Evolutionary conservation across 2,888 invertebrate genomes (phyloP).

Genomic region (Cyclophora albipunctata): DNA sequence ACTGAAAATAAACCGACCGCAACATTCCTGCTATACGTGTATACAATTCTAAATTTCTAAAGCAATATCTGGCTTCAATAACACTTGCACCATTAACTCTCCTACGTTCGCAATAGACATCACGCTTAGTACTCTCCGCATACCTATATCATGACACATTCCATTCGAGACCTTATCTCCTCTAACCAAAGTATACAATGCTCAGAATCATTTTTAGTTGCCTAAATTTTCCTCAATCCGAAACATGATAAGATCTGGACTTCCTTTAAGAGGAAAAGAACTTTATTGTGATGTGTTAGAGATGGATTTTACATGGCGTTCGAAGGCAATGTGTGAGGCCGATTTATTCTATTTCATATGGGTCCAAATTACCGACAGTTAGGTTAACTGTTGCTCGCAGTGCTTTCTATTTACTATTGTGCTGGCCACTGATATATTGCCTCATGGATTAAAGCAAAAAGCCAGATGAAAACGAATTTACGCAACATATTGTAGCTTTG

Average conservation of each 20-base stretch:
- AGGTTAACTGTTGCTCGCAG: constrained; percentile 61
- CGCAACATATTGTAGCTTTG: constrained; percentile 8
- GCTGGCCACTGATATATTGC: constrained; percentile 49
- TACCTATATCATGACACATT: constrained; percentile 14
- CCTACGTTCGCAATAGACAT: constrained; percentile 49
- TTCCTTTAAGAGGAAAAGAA: neutral
- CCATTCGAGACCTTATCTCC: constrained; percentile 28
- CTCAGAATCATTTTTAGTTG: neutral
- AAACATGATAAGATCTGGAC: constrained; percentile 4
- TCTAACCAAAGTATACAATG: constrained; percentile 27
- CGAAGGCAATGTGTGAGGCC: constrained; percentile 25
- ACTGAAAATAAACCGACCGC: constrained; percentile 22
- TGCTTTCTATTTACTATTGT: constrained; percentile 57
- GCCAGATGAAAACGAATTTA: constrained; percentile 21
- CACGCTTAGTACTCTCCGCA: constrained; percentile 36
- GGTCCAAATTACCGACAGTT: constrained; percentile 62
- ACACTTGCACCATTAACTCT: constrained; percentile 66
- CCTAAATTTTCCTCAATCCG: constrained; percentile 5
- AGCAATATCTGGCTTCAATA: constrained; percentile 65
- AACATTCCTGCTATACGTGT: constrained; percentile 19
- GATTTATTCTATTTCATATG: constrained; percentile 59
- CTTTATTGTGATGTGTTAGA: too few relatives aligned
- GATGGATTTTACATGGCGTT: too few relatives aligned
- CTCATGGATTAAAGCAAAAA: constrained; percentile 40
- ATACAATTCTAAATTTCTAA: constrained; percentile 36